Base-by-base conservation (phyloP, 2,888 invertebrate genomes). In the Papilio gigon region DNA sequence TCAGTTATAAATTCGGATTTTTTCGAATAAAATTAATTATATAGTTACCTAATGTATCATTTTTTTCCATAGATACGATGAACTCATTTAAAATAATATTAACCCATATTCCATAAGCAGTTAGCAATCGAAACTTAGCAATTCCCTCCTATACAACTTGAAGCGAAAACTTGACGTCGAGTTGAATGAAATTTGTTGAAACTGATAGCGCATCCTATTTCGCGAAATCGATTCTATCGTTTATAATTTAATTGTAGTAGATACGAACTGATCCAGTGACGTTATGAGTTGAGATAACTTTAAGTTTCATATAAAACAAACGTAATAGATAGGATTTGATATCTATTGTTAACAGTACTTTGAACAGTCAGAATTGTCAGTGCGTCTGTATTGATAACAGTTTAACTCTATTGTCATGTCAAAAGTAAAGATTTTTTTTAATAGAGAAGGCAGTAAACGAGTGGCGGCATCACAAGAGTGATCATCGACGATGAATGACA, bases 81-180 rank as follows among this genome's bases (percentile, higher is more conserved):
- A 33, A 0, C n/a, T 53, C 59, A 42, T 70, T 76, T 77, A 75
- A 70, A 75, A 73, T 70, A 71, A 74, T 76, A 77, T 74, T 74
- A 67, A 70, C 71, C n/a, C 76, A 74, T 75, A 75, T 78, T 78
- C 75, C 72, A 74, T 70, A 71, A 73, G 71, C 70, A 70, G 71
- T 76, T 74, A 71, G 68, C 72, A 74, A 63, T 50, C 68, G 53
- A 70, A 76, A 75, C 73, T 74, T 71, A 65, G 67, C 75, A 74
- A 75, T 76, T 76, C 71, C 47, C 67, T 66, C 65, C 64, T 71
- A 53, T 68, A 71, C 42, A 73, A 75, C 74, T 74, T 72, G 65
- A 61, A 72, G 65, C 25, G 65, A 59, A 65, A 70, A 70, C 69
- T 65, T 56, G 30, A 53, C 61, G n/a, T 60, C 40, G 71, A 72